Conservation (phyloP, 2,113 vertebrate species). For the Isurus oxyrinchus region DNA sequence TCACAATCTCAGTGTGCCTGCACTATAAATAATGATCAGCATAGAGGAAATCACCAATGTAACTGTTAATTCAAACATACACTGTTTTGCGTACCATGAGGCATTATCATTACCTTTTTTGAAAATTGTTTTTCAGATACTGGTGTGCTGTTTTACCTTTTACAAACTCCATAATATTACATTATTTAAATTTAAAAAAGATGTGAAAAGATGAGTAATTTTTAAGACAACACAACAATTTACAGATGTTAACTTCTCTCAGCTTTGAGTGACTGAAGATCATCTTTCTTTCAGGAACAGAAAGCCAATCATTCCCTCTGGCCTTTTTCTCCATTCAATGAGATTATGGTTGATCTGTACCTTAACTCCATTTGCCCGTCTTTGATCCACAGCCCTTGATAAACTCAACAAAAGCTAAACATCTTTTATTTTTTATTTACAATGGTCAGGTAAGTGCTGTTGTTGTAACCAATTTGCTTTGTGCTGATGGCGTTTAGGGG, state of each 20-base stretch:
- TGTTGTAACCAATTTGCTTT: not conserved
- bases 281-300: not conserved
- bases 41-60: not conserved
- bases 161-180: not conserved
- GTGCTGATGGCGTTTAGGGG: not conserved
- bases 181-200: not conserved
- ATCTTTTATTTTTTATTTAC: not conserved
- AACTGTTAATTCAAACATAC: slow-evolving; percentile 16
- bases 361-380: not conserved
- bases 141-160: not conserved
- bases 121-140: not conserved
- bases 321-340: not conserved
- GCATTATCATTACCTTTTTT: not conserved
- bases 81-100: not conserved
- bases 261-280: not conserved
- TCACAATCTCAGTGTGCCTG: slow-evolving; percentile 12
- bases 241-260: not conserved
- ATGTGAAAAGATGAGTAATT: not conserved
- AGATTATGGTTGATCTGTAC: not conserved
- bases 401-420: not conserved
- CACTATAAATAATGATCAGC: slow-evolving; percentile 14
- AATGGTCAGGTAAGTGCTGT: not conserved
- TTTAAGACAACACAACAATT: not conserved
- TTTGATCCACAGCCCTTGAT: not conserved
- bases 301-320: not conserved